Conservation (phyloP, 2,113 vertebrate species). For the Dolichotis patagonum region DNA sequence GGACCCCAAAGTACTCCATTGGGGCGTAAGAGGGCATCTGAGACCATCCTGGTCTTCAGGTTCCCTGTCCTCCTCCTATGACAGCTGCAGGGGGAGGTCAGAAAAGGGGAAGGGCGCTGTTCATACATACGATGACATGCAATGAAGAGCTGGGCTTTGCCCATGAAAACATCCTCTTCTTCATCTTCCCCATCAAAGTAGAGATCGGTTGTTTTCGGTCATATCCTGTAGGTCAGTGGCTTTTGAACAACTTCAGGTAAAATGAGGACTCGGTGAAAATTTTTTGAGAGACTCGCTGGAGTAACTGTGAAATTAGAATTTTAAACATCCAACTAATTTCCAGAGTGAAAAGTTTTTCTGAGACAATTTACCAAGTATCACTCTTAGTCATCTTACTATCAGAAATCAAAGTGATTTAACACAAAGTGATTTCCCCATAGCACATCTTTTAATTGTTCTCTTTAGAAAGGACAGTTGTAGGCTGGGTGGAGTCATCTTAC, state of each 20-base stretch:
- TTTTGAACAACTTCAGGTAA: not conserved
- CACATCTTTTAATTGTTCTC: not conserved
- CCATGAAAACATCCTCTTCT: not conserved
- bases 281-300: not conserved
- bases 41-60: not conserved
- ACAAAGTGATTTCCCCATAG: too few relatives aligned
- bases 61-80: not conserved
- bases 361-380: not conserved
- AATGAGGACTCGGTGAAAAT: not conserved
- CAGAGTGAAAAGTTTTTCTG: constrained; percentile 1
- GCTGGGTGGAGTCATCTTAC: not conserved
- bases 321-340: not conserved
- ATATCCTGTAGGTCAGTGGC: not conserved
- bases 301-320: constrained; percentile 36
- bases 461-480: not conserved
- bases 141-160: not conserved
- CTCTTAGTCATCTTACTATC: not conserved
- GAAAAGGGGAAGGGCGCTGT: not conserved
- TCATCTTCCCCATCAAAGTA: not conserved
- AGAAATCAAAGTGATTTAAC: not conserved
- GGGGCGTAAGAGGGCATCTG: not conserved
- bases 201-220: not conserved
- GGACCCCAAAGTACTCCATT: not conserved
- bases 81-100: not conserved
- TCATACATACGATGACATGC: not conserved